Conservation (phyloP, 2,113 vertebrate species). For the Hydropotes inermis region DNA sequence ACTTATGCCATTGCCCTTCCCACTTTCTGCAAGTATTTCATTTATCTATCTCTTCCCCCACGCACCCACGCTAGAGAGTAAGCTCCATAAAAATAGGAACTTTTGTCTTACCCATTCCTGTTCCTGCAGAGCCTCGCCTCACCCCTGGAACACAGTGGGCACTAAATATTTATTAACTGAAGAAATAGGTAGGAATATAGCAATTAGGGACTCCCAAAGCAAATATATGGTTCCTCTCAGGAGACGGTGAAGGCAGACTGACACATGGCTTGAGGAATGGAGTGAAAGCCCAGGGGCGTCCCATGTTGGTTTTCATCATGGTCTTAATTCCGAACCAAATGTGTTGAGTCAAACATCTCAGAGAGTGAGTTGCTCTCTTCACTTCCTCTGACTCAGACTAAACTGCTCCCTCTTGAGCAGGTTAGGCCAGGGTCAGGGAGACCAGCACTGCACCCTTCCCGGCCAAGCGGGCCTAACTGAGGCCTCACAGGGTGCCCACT, state of each 20-base stretch:
- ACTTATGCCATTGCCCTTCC: background rate
- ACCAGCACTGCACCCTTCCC: background rate
- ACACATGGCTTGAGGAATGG: background rate
- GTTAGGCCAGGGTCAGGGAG: background rate
- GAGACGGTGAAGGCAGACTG: background rate
- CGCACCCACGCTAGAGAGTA: background rate
- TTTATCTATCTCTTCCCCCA: background rate
- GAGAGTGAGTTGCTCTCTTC: background rate
- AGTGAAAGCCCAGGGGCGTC: background rate
- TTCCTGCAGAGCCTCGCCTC: background rate
- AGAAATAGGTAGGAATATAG: background rate
- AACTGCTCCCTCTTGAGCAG: background rate
- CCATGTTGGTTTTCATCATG: background rate
- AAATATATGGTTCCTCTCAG: background rate
- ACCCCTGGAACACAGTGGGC: background rate
- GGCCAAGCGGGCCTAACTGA: conserved; percentile 48
- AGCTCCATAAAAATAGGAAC: background rate
- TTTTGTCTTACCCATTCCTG: background rate
- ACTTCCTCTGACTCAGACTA: background rate
- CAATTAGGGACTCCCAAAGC: background rate
- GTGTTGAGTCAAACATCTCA: background rate
- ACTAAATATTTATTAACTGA: background rate
- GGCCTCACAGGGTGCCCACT: conserved; percentile 16
- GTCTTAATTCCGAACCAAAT: background rate
- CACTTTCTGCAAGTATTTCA: background rate